phyloP scores from a whole-genome alignment of 2,113 vertebrate genomes.

The Genyomyrus donnyi region DNA sequence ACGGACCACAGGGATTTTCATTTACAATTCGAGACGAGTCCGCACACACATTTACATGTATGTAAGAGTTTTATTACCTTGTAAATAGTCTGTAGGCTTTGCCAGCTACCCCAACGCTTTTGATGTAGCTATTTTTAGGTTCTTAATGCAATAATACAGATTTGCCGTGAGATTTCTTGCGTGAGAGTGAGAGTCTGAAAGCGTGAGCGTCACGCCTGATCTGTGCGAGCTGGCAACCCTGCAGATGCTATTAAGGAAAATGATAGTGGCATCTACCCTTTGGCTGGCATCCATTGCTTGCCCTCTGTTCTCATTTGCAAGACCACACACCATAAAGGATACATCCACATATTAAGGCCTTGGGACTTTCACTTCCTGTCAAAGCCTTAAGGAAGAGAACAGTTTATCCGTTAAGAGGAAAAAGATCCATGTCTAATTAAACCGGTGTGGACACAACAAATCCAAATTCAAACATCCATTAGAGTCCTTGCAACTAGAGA shows the following conservation, averaged over 20 bases:
- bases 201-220: neutral
- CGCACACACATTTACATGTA: neutral
- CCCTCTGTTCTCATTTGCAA: neutral
- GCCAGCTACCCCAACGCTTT: neutral
- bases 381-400: neutral
- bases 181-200: neutral
- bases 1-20: neutral
- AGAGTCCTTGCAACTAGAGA: neutral
- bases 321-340: neutral
- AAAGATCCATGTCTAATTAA: neutral
- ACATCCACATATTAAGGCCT: neutral
- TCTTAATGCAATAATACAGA: neutral
- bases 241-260: too few species aligned
- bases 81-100: neutral
- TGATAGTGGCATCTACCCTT: neutral
- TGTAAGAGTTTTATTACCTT: neutral
- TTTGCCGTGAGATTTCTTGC: neutral
- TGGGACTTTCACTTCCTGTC: neutral
- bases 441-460: neutral
- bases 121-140: neutral
- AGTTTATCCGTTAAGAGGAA: neutral
- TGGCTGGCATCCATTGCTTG: neutral
- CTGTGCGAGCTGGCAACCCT: neutral
- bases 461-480: neutral
- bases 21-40: neutral